Conservation (phyloP, 2,113 vertebrate species). For the Azemiops feae region DNA sequence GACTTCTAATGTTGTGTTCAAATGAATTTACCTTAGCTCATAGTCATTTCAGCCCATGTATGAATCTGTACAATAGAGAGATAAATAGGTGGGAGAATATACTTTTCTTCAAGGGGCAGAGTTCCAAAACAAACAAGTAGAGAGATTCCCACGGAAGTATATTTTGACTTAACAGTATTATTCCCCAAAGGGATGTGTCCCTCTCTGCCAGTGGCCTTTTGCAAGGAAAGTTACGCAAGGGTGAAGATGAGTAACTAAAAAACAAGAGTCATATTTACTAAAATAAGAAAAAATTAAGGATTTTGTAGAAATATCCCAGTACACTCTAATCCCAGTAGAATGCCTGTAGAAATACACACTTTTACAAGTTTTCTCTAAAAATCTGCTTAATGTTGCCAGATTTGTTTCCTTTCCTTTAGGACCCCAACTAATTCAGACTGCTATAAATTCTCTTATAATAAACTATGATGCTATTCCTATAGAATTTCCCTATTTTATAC, state of each 20-base stretch:
- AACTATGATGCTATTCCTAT: not conserved
- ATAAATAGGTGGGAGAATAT: not conserved
- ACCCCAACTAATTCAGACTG: not conserved
- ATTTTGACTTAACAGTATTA: conserved; percentile 12
- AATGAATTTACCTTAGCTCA: not conserved
- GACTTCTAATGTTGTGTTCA: not conserved
- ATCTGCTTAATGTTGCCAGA: not conserved
- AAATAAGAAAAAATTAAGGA: not conserved
- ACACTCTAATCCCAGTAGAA: not conserved
- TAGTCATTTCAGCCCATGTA: not conserved
- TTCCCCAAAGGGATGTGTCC: not conserved
- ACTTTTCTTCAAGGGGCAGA: not conserved
- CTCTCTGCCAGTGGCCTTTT: conserved; percentile 10
- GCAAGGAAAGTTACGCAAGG: not conserved
- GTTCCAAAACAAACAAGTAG: conserved; percentile 7
- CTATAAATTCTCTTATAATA: not conserved
- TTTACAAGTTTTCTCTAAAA: not conserved
- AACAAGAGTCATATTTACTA: not conserved
- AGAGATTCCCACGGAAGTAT: conserved; percentile 35
- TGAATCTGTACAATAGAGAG: not conserved
- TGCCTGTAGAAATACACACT: not conserved
- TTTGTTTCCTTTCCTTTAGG: not conserved
- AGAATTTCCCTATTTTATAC: not conserved
- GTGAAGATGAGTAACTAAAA: not conserved
- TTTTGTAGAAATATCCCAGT: not conserved